These are phyloP conservation scores for Drosophila saltans DNA, from an alignment of 1,140 invertebrate genomes.

Conservation along the genomic window DNA sequence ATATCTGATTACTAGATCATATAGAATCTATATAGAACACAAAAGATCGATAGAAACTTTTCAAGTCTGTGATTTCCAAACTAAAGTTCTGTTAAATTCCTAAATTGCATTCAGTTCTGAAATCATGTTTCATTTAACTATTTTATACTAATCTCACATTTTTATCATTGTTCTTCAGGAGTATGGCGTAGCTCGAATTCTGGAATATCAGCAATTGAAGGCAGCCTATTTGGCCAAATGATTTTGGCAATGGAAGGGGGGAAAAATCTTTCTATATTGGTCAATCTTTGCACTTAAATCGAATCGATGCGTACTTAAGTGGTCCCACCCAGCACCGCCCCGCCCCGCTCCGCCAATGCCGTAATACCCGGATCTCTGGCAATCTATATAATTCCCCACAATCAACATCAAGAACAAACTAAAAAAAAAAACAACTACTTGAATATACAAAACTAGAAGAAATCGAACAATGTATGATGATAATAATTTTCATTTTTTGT, in stretches of 20 bases:
- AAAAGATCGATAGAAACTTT: no score
- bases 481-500: conserved; percentile 32
- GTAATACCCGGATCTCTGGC: not conserved
- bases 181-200: conserved; percentile 66
- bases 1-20: no score
- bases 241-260: conserved; percentile 2
- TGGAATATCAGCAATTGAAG: conserved; percentile 68
- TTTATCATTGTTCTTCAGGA: conserved; percentile 38
- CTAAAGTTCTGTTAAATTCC: no score
- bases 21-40: no score
- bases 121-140: no score
- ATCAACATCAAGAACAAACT: conserved; percentile 3
- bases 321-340: conserved; percentile 27
- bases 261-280: conserved; percentile 17
- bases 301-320: conserved; percentile 68
- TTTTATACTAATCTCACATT: not conserved
- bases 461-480: conserved; percentile 35
- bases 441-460: conserved; percentile 33
- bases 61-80: no score
- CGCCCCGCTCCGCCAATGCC: not conserved
- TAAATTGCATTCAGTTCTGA: no score
- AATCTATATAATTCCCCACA: conserved; percentile 6
- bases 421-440: conserved; percentile 24
- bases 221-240: conserved; percentile 52
- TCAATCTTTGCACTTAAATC: conserved; percentile 57